Evolutionary conservation across 2,888 invertebrate species (phyloP).

Genomic region (Platypus cylindrus): DNA sequence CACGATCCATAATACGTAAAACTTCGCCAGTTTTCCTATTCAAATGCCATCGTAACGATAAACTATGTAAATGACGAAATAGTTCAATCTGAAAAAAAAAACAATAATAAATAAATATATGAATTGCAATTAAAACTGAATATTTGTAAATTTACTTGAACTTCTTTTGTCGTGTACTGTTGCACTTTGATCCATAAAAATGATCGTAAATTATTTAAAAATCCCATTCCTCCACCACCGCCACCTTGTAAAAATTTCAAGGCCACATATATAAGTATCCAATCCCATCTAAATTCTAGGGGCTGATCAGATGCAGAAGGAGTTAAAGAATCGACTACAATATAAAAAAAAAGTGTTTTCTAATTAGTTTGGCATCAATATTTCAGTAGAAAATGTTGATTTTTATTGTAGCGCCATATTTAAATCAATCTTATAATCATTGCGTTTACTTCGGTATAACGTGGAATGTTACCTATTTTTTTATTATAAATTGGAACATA

Average conservation of each 20-base stretch:
- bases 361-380: background rate
- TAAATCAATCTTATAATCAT: too few relatives aligned
- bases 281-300: slow-evolving; percentile 72
- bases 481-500: slow-evolving; percentile 90
- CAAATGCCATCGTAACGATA: slow-evolving; percentile 90
- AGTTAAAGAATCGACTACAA: slow-evolving; percentile 67
- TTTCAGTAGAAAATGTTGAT: background rate
- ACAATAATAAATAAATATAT: background rate
- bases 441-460: too few relatives aligned
- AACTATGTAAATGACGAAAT: slow-evolving; percentile 73
- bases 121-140: too few relatives aligned
- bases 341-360: slow-evolving; percentile 4
- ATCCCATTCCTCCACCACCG: slow-evolving; percentile 83
- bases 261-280: slow-evolving; percentile 70
- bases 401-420: too few relatives aligned
- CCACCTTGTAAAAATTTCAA: slow-evolving; percentile 94
- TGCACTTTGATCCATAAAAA: slow-evolving; percentile 93
- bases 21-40: slow-evolving; percentile 94
- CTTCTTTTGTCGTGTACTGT: slow-evolving; percentile 88
- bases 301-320: slow-evolving; percentile 17
- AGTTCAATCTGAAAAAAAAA: slow-evolving; percentile 51
- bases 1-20: slow-evolving; percentile 88
- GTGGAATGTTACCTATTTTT: slow-evolving; percentile 73
- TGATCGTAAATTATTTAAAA: slow-evolving; percentile 80
- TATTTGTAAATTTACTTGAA: slow-evolving; percentile 56